Conservation (phyloP, 2,888 invertebrate species). For the Myopa tessellatipennis region DNA sequence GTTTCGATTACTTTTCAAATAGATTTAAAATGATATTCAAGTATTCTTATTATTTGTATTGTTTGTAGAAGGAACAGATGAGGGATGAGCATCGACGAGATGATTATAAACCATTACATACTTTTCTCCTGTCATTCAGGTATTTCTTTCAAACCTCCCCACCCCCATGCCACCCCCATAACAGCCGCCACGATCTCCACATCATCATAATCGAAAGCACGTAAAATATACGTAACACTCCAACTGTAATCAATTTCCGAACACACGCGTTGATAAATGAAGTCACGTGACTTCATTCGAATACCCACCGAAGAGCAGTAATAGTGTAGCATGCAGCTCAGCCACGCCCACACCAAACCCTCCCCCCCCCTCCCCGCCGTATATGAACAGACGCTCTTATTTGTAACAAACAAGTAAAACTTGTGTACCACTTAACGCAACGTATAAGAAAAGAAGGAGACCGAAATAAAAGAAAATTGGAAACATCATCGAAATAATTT, state of each 20-base stretch:
- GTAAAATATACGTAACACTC: constrained; percentile 12
- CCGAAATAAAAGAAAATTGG: background rate
- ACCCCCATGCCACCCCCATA: background rate
- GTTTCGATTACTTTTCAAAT: no score
- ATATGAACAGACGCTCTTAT: background rate
- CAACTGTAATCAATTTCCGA: constrained; percentile 40
- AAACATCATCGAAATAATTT: constrained; percentile 6
- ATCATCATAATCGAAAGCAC: background rate
- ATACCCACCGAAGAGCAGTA: constrained; percentile 51
- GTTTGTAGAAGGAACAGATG: no score
- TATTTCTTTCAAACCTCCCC: background rate
- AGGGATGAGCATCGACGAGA: no score
- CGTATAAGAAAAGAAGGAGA: background rate
- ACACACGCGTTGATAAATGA: constrained; percentile 59
- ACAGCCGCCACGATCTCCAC: background rate
- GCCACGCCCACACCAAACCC: constrained; percentile 26
- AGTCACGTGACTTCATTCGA: constrained; percentile 63
- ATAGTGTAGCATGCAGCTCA: constrained; percentile 36
- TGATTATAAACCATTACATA: no score
- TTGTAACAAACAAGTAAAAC: constrained; percentile 8
- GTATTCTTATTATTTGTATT: no score
- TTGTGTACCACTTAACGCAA: constrained; percentile 8
- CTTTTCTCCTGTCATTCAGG: background rate
- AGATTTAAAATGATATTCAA: no score
- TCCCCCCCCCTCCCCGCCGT: background rate